Base-by-base conservation (phyloP, 2,113 vertebrate genomes). In the Paramormyrops kingsleyae region DNA sequence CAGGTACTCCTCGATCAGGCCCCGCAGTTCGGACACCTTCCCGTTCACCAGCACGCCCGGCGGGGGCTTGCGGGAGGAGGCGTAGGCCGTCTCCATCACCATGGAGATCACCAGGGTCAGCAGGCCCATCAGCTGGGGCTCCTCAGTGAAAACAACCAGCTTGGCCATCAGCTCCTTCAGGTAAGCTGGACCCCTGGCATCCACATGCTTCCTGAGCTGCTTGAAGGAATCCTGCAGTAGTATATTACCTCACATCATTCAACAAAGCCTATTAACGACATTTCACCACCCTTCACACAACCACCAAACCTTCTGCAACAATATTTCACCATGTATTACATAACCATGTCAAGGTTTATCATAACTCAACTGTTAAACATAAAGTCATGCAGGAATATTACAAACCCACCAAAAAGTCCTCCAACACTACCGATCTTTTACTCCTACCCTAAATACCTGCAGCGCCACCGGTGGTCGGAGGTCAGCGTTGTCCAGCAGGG, bases 1-100 rank as follows among this genome's bases (percentile, higher is more conserved):
- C 91, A 95, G 92, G 90, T 95, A 95, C 91, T 95, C 94, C 92
- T 95, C 94, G 92, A 95, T 94, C 87, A 94, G 70, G 87, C 94
- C 93, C 91, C 94, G 93, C 12, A 95, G 94, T 92, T 95, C 94
- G 84, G 70, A 89, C n/a, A 77, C 88, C 47, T 46, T 49, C 21
- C 31, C 47, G 10, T 89, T 56, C 31, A 53, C 87, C 27, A 42
- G 27, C 42, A 21, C 6, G 46, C 77, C 92, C 10, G 52, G 77
- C 0, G 91, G 56, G 24, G 92, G 39, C 88, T 46, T 88, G 50
- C 91, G 93, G 0, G 92, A 90, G 2, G 93, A 93, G 0, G 90
- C 74, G 88, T 92, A 94, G 6, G 91, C 92, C 92, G 93, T 92
- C 49, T 95, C 95, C 91, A 95, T 93, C 92, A 94, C 94, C 93